Evolutionary conservation across 2,888 invertebrate genomes (phyloP), one percentile per base, ranked within the genome.

Genomic region (Deladenus siricidicola): DNA sequence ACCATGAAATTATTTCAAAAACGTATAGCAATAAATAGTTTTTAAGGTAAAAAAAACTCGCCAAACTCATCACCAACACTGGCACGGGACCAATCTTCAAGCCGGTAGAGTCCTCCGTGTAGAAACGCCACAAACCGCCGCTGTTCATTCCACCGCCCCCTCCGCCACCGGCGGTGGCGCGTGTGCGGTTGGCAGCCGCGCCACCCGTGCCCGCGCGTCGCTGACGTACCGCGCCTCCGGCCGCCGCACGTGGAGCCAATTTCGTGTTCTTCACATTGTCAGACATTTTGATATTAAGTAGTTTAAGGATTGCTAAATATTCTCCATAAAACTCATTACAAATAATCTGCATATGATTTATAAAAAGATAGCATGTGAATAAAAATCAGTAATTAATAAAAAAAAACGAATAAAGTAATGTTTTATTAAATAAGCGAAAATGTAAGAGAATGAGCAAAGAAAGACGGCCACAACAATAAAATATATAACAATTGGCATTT

Each of bases 31-130:
- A 34, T 6, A 34, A 34, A 34, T 10, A 14, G 8, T 14, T 6
- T 10, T 34, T 34, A 34, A 34, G 14, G 14, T 34, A 10, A 34
- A 34, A 34, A 34, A 34, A 34, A 34, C 39, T 14, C 39, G 14
- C 39, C 57, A 98, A 85, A 64, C 94, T 94, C 93, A 98, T 96
- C 60, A 98, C 96, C 79, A 98, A 84, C 30, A 98, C 98, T 76
- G 98, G 98, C 72, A 98, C 94, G 76, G 98, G 98, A 63, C 98
- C 98, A 74, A 98, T 96, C 90, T 98, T 98, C 75, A 98, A 92
- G 79, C 98, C 98, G 67, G 98, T 94, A 57, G 96, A 96, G 81
- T 98, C 98, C 80, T 98, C 98, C 52, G 96, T 96, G 83, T 98
- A 98, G 83, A 98, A 98, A 79, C 94, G 87, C 98, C 98, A 98